These are phyloP conservation scores for Parauchenoglanis punctatus DNA, from an alignment of 2,797 vertebrate species.

Conservation along the genomic window DNA sequence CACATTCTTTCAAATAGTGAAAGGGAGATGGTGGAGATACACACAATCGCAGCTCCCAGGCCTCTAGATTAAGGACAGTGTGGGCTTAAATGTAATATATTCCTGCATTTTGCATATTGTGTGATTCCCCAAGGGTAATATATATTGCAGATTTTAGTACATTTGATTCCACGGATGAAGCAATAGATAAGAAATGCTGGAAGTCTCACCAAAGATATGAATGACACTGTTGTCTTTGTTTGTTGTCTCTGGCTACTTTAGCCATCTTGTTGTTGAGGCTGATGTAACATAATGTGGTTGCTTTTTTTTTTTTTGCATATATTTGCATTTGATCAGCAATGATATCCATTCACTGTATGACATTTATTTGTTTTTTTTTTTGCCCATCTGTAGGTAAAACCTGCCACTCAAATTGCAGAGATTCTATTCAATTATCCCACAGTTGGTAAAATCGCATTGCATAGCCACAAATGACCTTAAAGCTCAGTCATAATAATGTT, in stretches of 20 bases:
- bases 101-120: constrained; percentile 38
- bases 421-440: constrained; percentile 12
- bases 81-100: constrained; percentile 47
- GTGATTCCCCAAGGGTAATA: constrained; percentile 23
- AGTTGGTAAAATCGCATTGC: neutral
- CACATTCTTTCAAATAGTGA: constrained; percentile 28
- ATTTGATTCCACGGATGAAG: constrained; percentile 29
- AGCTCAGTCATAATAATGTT: neutral
- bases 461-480: neutral
- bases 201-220: constrained; percentile 13
- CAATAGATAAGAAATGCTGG: constrained; percentile 13
- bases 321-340: constrained; percentile 22
- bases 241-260: neutral
- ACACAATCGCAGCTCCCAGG: constrained; percentile 25
- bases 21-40: neutral
- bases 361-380: constrained; percentile 17
- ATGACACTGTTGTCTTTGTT: constrained; percentile 20
- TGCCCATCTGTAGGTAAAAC: constrained; percentile 16
- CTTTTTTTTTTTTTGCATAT: constrained; percentile 13
- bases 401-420: constrained; percentile 24
- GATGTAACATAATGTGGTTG: neutral
- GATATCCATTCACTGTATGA: constrained; percentile 21
- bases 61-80: constrained; percentile 31
- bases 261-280: neutral
- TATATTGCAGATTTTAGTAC: constrained; percentile 29